These are phyloP conservation scores for Epicauta chinensis DNA, from an alignment of 1,140 invertebrate genomes.

Conservation along the genomic window DNA sequence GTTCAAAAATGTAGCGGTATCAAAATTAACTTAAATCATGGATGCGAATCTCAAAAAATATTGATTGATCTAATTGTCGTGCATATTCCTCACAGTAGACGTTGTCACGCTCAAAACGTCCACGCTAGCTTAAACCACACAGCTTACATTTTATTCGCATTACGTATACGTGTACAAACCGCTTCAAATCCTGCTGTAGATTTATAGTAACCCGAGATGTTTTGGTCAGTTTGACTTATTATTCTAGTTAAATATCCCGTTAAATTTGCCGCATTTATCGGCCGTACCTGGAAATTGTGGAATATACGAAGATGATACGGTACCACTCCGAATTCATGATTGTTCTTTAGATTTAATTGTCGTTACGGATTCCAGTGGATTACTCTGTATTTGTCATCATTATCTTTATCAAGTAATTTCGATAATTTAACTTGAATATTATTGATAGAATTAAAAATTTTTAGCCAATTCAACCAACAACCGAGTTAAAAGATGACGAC, in stretches of 20 bases:
- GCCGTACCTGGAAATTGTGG: constrained; percentile 50
- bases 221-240: no score
- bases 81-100: no score
- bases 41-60: no score
- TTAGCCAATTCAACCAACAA: constrained; percentile 33
- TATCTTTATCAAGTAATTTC: constrained; percentile 63
- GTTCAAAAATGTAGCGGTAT: no score
- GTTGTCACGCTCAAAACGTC: no score
- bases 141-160: no score
- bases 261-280: constrained; percentile 68
- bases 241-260: constrained; percentile 73
- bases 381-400: constrained; percentile 78
- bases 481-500: constrained; percentile 28
- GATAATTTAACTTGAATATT: not conserved
- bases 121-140: no score
- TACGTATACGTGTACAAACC: no score
- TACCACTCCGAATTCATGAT: constrained; percentile 71
- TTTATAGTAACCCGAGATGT: not conserved
- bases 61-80: no score
- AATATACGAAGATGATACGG: constrained; percentile 70
- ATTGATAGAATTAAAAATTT: constrained; percentile 6
- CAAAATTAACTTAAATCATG: no score
- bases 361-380: constrained; percentile 62
- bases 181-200: no score
- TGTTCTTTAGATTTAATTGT: constrained; percentile 74